These are phyloP conservation scores for Chanos chanos DNA, from an alignment of 2,797 vertebrate genomes.

Conservation along the genomic window DNA sequence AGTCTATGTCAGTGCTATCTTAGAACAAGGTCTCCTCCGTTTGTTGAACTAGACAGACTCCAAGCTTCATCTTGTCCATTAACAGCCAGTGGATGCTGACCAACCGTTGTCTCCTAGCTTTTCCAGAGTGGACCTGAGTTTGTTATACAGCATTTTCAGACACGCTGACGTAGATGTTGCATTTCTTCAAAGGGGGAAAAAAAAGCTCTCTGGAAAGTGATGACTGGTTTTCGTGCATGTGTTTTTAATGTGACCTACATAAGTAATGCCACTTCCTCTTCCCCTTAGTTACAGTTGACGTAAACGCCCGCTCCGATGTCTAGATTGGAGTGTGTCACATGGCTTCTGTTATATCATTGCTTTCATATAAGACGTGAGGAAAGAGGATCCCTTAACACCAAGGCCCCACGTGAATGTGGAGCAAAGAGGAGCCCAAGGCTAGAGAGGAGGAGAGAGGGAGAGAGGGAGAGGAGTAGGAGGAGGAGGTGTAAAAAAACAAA, in stretches of 20 bases:
- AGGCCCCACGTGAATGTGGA: neutral
- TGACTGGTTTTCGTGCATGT: slow-evolving; percentile 42
- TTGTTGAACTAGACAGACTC: no score
- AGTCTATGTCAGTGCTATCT: no score
- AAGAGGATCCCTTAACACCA: slow-evolving; percentile 8
- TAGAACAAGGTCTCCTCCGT: no score
- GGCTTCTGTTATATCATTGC: slow-evolving; percentile 33
- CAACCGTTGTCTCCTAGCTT: no score
- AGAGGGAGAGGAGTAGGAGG: neutral
- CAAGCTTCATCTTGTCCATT: no score
- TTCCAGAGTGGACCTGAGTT: neutral
- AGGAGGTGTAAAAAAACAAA: neutral
- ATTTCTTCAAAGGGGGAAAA: neutral
- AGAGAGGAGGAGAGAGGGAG: neutral
- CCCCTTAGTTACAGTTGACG: slow-evolving; percentile 75
- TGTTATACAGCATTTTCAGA: slow-evolving; percentile 1
- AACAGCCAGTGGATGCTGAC: no score
- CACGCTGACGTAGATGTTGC: slow-evolving; percentile 10
- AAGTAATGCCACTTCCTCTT: slow-evolving; percentile 54
- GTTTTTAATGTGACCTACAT: slow-evolving; percentile 77
- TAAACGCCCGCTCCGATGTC: slow-evolving; percentile 45
- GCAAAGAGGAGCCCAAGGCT: neutral
- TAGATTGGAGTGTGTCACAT: slow-evolving; percentile 27
- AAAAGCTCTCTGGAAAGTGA: slow-evolving; percentile 13
- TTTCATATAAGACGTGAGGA: slow-evolving; percentile 16